phyloP scores from a whole-genome alignment of 2,888 invertebrate species.

The Lumbricus terrestris region DNA sequence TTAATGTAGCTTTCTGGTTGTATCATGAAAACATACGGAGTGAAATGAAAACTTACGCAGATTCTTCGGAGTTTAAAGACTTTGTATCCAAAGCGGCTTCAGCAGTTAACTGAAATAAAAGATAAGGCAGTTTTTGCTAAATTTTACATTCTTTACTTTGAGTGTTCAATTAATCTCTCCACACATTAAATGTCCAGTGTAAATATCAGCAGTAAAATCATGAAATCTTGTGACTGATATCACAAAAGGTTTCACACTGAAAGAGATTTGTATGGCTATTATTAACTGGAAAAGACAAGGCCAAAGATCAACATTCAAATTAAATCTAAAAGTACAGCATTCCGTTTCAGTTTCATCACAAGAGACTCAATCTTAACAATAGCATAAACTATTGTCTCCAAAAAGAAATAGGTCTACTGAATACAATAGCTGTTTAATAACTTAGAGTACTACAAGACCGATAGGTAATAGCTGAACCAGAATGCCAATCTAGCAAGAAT shows the following conservation, averaged over 20 bases:
- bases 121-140: background rate
- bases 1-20: no score
- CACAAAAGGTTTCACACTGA: background rate
- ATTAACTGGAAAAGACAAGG: background rate
- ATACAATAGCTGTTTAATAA: background rate
- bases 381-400: background rate
- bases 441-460: background rate
- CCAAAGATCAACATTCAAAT: background rate
- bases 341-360: background rate
- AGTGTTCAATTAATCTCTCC: no score
- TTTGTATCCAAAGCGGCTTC: background rate
- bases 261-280: background rate
- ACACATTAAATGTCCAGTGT: no score
- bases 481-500: background rate
- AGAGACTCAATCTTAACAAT: background rate
- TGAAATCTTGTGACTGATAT: background rate
- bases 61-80: background rate
- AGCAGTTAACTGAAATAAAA: background rate
- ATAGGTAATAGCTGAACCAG: background rate
- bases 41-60: background rate
- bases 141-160: no score
- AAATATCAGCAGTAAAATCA: no score
- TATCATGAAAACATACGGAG: background rate
- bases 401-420: background rate
- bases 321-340: background rate